Conservation (phyloP, 2,113 vertebrate genomes). For the Ictidomys tridecemlineatus region DNA sequence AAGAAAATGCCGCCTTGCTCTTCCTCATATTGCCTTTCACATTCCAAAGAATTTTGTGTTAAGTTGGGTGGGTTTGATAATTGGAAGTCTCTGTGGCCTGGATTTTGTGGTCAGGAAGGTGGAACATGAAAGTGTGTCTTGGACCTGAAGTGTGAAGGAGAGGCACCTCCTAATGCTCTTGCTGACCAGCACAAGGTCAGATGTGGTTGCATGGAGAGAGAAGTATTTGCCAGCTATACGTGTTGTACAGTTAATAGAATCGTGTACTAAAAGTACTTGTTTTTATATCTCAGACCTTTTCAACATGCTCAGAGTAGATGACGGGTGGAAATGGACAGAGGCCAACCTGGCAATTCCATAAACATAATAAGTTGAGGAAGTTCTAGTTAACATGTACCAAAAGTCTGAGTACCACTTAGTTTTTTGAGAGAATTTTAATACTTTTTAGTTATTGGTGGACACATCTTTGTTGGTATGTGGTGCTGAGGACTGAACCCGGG, state of each 20-base stretch:
- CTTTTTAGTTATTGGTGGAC: too few relatives aligned
- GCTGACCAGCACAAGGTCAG: background rate
- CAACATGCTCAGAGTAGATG: background rate
- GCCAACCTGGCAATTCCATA: background rate
- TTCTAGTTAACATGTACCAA: slow-evolving; percentile 38
- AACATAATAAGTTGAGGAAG: slow-evolving; percentile 32
- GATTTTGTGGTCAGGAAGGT: background rate
- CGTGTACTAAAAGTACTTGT: slow-evolving; percentile 14
- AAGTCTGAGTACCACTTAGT: slow-evolving; percentile 19
- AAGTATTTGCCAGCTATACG: background rate
- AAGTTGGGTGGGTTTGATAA: background rate
- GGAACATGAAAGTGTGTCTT: background rate
- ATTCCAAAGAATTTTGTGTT: background rate
- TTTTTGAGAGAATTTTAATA: too few relatives aligned
- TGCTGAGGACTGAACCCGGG: too few relatives aligned
- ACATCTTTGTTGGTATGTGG: too few relatives aligned
- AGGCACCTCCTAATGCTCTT: background rate
- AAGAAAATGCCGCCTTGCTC: background rate
- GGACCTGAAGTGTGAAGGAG: background rate
- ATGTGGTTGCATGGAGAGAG: background rate
- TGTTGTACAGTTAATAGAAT: background rate
- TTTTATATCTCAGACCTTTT: slow-evolving; percentile 41
- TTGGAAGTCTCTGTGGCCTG: background rate
- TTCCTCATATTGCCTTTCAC: background rate
- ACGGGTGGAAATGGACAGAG: background rate